These are phyloP conservation scores for Xyrauchen texanus DNA, from an alignment of 2,113 vertebrate species.

Conservation along the genomic window DNA sequence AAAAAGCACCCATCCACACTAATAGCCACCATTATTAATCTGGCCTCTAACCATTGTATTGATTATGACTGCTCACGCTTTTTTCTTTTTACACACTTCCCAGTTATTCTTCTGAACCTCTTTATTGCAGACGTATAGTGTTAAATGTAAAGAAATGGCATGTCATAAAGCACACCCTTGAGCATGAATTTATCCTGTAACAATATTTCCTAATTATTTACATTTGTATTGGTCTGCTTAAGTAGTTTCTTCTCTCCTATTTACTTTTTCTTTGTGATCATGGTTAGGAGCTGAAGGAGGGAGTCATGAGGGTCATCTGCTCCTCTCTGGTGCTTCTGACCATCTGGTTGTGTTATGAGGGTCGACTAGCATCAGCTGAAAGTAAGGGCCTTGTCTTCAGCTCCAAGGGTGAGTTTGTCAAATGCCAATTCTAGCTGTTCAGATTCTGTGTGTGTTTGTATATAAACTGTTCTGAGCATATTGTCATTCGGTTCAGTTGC, in stretches of 20 bases:
- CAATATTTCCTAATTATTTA: neutral
- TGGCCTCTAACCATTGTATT: conserved; percentile 66
- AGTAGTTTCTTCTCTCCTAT: neutral
- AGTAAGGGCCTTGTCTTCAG: conserved; percentile 59
- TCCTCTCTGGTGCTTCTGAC: conserved; percentile 68
- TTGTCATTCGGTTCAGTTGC: too few species aligned
- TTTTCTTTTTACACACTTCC: neutral
- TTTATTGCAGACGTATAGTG: neutral
- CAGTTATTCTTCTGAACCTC: neutral
- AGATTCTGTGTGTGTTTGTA: too few species aligned
- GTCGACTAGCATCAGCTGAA: conserved; percentile 56
- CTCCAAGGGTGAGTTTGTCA: neutral
- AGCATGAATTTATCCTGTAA: neutral
- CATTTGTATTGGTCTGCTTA: neutral
- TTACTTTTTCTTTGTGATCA: conserved; percentile 21
- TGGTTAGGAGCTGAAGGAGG: conserved; percentile 62
- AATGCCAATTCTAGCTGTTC: neutral
- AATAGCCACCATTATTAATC: conserved; percentile 42
- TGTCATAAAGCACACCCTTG: neutral
- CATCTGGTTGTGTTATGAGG: conserved; percentile 65
- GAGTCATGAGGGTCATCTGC: conserved; percentile 72
- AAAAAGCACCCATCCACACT: conserved; percentile 59
- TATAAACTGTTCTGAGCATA: too few species aligned
- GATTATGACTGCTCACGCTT: conserved; percentile 49
- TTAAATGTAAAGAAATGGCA: neutral